Evolutionary conservation across 1,140 invertebrate species (phyloP).

Genomic region (Conus ventricosus): DNA sequence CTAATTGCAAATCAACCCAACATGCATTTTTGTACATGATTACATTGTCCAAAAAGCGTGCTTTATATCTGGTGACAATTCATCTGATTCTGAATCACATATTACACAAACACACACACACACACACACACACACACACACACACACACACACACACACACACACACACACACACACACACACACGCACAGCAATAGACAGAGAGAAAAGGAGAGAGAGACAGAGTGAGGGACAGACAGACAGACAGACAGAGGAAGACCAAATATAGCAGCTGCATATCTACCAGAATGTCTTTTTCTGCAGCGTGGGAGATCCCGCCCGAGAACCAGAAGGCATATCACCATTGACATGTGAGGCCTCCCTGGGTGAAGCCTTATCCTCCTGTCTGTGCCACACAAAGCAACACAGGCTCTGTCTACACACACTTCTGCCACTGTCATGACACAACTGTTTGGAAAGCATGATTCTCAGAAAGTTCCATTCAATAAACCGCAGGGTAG

Average conservation of each 20-base stretch:
- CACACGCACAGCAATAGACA: not conserved
- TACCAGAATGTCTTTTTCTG: conserved; percentile 74
- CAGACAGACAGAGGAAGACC: not conserved
- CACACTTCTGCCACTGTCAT: too few relatives aligned
- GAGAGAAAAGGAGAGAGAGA: not conserved
- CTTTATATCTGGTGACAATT: too few relatives aligned
- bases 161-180: not conserved
- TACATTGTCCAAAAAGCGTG: not conserved
- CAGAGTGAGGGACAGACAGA: not conserved
- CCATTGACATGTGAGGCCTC: conserved; percentile 58
- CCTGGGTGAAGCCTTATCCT: conserved; percentile 55
- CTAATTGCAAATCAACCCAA: not conserved
- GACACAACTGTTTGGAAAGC: too few relatives aligned
- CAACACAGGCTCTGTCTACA: not conserved
- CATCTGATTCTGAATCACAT: too few relatives aligned
- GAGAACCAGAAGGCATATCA: conserved; percentile 62
- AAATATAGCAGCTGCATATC: not conserved
- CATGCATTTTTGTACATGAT: not conserved
- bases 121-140: too few relatives aligned
- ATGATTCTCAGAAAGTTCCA: too few relatives aligned
- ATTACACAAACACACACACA: too few relatives aligned
- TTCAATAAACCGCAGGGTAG: too few relatives aligned
- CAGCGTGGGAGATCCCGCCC: conserved; percentile 69
- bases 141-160: too few relatives aligned
- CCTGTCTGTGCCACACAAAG: conserved; percentile 55